These are phyloP conservation scores for Dolichallabes microphthalmus DNA, from an alignment of 2,113 vertebrate genomes.

Conservation along the genomic window DNA sequence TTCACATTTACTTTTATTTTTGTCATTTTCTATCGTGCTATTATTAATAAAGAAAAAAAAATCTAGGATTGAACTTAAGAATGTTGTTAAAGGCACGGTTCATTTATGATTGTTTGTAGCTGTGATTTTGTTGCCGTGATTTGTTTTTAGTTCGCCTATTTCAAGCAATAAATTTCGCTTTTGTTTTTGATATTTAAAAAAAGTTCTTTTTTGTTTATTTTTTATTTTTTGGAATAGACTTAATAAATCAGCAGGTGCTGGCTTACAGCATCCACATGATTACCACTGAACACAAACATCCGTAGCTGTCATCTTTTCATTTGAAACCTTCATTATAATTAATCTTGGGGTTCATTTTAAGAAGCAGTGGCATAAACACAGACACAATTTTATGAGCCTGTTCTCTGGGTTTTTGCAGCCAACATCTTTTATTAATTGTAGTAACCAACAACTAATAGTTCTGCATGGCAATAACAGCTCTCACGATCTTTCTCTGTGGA, in stretches of 20 bases:
- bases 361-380: background rate
- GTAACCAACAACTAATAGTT: constrained; percentile 19
- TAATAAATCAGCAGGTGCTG: constrained; percentile 8
- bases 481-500: constrained; percentile 14
- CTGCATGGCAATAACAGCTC: constrained; percentile 29
- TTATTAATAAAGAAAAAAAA: background rate
- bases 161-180: background rate
- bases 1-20: too few relatives aligned
- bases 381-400: background rate
- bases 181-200: background rate
- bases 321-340: background rate
- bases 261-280: constrained; percentile 18
- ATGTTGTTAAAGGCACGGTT: background rate
- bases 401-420: background rate
- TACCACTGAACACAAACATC: background rate
- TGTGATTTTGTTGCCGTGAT: background rate
- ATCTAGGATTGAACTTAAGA: background rate
- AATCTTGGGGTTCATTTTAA: background rate
- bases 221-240: background rate
- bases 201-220: background rate
- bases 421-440: constrained; percentile 23
- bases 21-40: background rate
- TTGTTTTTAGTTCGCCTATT: background rate
- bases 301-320: constrained; percentile 5
- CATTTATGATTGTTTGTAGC: background rate